Evolutionary conservation across 1,140 invertebrate species (phyloP).

Genomic region (Mactra quadrangularis): DNA sequence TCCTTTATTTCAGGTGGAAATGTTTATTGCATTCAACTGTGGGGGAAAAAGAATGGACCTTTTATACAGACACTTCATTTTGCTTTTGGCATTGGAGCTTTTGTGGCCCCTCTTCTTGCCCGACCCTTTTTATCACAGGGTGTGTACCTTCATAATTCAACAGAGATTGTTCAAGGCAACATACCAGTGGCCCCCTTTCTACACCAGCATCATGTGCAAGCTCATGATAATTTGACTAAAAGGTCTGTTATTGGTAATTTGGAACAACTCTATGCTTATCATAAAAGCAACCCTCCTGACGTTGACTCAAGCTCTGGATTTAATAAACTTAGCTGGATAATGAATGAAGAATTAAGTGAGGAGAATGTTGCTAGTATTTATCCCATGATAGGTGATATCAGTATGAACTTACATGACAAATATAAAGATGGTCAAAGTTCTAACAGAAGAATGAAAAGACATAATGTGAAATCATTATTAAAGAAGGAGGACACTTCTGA

Average conservation of each 20-base stretch:
- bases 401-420: no score
- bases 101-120: slow-evolving; percentile 85
- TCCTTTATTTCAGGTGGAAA: slow-evolving; percentile 83
- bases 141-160: slow-evolving; percentile 1
- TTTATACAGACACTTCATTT: slow-evolving; percentile 86
- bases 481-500: no score
- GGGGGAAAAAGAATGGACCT: slow-evolving; percentile 84
- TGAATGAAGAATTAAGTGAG: no score
- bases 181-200: slow-evolving; percentile 52
- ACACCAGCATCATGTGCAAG: not conserved
- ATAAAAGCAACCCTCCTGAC: no score
- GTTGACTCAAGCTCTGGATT: no score
- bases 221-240: slow-evolving; percentile 16
- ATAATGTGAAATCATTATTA: no score
- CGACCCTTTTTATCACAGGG: slow-evolving; percentile 82
- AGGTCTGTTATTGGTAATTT: not conserved
- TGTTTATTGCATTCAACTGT: slow-evolving; percentile 84
- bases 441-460: no score
- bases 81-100: slow-evolving; percentile 85
- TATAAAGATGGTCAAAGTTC: no score
- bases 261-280: no score
- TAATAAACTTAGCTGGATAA: no score
- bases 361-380: no score
- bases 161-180: slow-evolving; percentile 49
- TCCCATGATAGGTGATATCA: no score